These are phyloP conservation scores for Crenichthys baileyi DNA, from an alignment of 2,797 vertebrate species.

Conservation along the genomic window DNA sequence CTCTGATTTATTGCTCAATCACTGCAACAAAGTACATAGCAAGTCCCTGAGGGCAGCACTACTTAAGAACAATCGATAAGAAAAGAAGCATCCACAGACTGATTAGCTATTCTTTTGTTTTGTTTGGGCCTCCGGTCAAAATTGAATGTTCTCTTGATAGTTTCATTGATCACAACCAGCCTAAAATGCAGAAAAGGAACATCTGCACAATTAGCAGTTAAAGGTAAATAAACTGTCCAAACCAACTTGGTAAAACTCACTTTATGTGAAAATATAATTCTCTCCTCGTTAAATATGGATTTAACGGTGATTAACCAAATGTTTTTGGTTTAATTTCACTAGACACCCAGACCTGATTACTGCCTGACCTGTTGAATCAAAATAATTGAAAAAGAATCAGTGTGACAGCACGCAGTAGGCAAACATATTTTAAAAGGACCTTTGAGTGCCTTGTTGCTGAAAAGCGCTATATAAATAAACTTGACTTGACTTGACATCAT, in stretches of 20 bases:
- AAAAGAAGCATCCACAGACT: slow-evolving; percentile 18
- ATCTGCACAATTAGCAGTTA: slow-evolving; percentile 48
- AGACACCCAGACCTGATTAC: no score
- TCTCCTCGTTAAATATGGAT: no score
- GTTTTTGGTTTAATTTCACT: no score
- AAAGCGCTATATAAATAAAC: no score
- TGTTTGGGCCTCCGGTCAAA: slow-evolving; percentile 56
- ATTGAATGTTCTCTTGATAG: slow-evolving; percentile 41
- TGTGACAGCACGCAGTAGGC: no score
- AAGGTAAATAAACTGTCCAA: slow-evolving; percentile 7
- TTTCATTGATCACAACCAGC: slow-evolving; percentile 46
- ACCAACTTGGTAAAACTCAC: not conserved
- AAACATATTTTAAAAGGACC: no score
- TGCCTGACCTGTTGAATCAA: no score
- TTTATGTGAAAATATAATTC: no score
- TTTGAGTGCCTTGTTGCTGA: no score
- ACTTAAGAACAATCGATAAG: slow-evolving; percentile 44
- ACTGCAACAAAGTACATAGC: slow-evolving; percentile 2
- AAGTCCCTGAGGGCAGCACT: slow-evolving; percentile 10
- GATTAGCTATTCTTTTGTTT: slow-evolving; percentile 33
- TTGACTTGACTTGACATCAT: no score
- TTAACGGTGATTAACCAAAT: no score
- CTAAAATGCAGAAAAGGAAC: slow-evolving; percentile 44
- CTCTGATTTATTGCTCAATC: slow-evolving; percentile 35
- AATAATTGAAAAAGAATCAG: no score